Base-by-base conservation (phyloP, 1,140 invertebrate species). In the Dinoponera quadriceps region DNA sequence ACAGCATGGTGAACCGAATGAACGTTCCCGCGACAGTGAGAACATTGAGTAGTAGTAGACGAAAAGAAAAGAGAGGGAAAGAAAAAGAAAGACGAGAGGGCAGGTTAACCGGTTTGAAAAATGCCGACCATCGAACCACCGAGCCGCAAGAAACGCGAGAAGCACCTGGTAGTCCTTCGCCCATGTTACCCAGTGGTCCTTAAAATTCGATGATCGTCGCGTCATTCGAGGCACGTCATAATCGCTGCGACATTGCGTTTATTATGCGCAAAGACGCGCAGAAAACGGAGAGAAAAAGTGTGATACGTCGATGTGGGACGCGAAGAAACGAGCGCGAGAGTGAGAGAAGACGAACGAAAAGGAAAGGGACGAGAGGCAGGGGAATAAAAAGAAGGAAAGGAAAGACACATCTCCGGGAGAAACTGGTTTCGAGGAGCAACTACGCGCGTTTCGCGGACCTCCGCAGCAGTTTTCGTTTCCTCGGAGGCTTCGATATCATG, bases 401-500 rank as follows among this genome's bases (percentile, higher is more conserved):
- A 60, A 14, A 22, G 68, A 68, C 18, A 25, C 18, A n/a, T 16
- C 14, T 33, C 38, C 14, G 38, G n/a, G n/a, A 80, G 62, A 66
- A 83, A 85, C 57, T 63, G 81, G 71, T 83, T 83, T 38, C 44
- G 27, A 33, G 48, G 13, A 82, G 49, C 68, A 69, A 62, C 63
- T 82, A 68, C 29, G 38, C 29, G 38, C 49, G 59, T 71, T 54
- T 59, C 29, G 57, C 44, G 80, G 72, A 54, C 68, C 44, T 44
- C 13, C 29, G 51, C 11, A 18, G 27, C 9, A 29, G 29, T 38
- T 27, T 29, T 38, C 60, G 18, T 83, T 55, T 75, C 44, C 60
- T 33, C 29, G 4, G 20, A 69, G 78, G 29, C 20, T 77, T 62
- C 66, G 33, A 59, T 51, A 48, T 27, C 48, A 16, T 27, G 78